Evolutionary conservation across 35 echinoderm and acorn worm genomes (phyloP).

Genomic region (Eucidaris tribuloides): DNA sequence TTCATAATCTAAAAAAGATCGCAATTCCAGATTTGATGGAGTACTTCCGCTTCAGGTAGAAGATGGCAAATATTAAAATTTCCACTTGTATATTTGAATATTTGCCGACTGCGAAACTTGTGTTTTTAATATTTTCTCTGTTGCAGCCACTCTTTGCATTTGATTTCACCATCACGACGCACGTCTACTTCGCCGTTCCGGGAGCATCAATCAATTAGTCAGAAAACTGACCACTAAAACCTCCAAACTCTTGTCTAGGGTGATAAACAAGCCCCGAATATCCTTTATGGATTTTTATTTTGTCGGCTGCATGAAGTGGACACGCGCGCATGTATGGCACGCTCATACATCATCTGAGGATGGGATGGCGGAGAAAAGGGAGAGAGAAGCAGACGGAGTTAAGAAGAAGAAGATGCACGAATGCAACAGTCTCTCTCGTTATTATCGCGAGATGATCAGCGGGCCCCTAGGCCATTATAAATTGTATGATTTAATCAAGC

Average conservation of each 20-base stretch:
- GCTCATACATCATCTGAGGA: slow-evolving; percentile 17
- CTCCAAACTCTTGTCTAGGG: slow-evolving; percentile 10
- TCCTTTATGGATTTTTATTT: slow-evolving; percentile 21
- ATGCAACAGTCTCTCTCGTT: slow-evolving; percentile 6
- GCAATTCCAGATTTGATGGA: slow-evolving; percentile 29
- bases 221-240: slow-evolving; percentile 31
- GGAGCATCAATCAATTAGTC: slow-evolving; percentile 17
- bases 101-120: slow-evolving; percentile 28
- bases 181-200: not conserved
- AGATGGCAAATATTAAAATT: slow-evolving; percentile 21
- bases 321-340: slow-evolving; percentile 15
- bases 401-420: not conserved
- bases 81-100: slow-evolving; percentile 16
- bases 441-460: slow-evolving; percentile 16
- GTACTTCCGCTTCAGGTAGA: slow-evolving; percentile 1
- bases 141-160: not conserved
- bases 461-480: slow-evolving; percentile 5
- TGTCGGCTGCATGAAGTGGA: slow-evolving; percentile 9
- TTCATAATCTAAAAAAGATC: too few species aligned
- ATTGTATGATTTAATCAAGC: slow-evolving; percentile 30
- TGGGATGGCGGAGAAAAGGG: not conserved
- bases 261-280: slow-evolving; percentile 9
- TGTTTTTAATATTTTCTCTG: slow-evolving; percentile 11
- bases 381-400: not conserved
- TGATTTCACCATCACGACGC: slow-evolving; percentile 8